Conservation (phyloP, 1,140 invertebrate species). For the Drosophila azteca region DNA sequence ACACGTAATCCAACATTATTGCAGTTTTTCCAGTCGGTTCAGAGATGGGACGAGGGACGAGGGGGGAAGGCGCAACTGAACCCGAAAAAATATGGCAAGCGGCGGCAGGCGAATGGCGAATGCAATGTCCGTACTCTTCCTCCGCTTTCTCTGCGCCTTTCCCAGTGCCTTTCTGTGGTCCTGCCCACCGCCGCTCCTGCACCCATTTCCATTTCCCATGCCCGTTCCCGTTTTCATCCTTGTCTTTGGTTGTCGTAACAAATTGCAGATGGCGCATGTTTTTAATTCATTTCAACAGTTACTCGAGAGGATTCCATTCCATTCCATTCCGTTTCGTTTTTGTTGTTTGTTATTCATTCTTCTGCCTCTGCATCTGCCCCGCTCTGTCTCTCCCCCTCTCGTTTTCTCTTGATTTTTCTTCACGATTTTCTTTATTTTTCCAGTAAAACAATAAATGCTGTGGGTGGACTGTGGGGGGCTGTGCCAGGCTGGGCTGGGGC, state of each 20-base stretch:
- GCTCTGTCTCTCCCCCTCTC: neutral
- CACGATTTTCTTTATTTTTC: slow-evolving; percentile 16
- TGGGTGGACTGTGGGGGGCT: neutral
- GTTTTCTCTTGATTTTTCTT: slow-evolving; percentile 6
- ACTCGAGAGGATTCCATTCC: slow-evolving; percentile 33
- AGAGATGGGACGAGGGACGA: no score
- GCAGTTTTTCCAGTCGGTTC: slow-evolving; percentile 47
- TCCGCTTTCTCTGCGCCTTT: slow-evolving; percentile 7
- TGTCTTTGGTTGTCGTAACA: slow-evolving; percentile 57
- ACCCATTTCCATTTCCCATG: neutral
- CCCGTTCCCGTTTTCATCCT: neutral
- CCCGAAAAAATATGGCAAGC: slow-evolving; percentile 50
- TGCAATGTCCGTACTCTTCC: slow-evolving; percentile 25
- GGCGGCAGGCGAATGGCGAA: slow-evolving; percentile 30
- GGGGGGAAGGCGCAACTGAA: slow-evolving; percentile 37
- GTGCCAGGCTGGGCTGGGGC: neutral
- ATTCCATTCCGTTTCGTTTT: slow-evolving; percentile 2
- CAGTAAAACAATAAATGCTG: slow-evolving; percentile 63
- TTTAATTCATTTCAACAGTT: slow-evolving; percentile 77
- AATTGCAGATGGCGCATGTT: slow-evolving; percentile 80
- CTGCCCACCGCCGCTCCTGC: neutral
- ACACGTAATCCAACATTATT: slow-evolving; percentile 83
- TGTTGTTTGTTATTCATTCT: slow-evolving; percentile 48
- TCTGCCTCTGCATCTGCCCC: slow-evolving; percentile 6
- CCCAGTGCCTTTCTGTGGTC: slow-evolving; percentile 1